A percentile compares a stretch with the other conserved stretches of the same genome.
Evolutionary conservation across 1,140 invertebrate species (phyloP).

Genomic region (Ceratina calcarata): DNA sequence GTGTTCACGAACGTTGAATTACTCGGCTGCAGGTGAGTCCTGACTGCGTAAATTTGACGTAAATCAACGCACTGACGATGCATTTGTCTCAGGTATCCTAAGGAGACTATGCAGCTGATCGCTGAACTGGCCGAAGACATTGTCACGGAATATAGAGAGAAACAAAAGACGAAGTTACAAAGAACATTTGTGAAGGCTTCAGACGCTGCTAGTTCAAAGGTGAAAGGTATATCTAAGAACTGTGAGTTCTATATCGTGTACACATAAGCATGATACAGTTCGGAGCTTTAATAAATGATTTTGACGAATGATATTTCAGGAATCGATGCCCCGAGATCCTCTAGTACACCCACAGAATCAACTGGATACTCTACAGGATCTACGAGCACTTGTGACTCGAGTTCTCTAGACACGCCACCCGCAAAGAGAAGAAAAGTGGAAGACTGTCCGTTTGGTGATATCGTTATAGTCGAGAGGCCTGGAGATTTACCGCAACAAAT

Average conservation of each 20-base stretch:
- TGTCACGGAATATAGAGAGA: constrained; percentile 84
- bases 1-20: constrained; percentile 92
- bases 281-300: neutral
- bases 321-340: constrained; percentile 4
- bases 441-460: constrained; percentile 60
- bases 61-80: neutral
- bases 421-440: constrained; percentile 29
- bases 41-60: neutral
- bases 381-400: neutral
- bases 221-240: constrained; percentile 82
- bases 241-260: constrained; percentile 73
- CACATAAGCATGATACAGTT: neutral
- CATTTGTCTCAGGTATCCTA: constrained; percentile 84
- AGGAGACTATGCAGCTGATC: constrained; percentile 88
- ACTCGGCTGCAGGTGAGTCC: constrained; percentile 87
- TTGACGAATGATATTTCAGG: constrained; percentile 10
- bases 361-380: neutral
- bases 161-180: constrained; percentile 85
- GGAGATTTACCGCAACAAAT: constrained; percentile 65
- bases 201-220: constrained; percentile 88
- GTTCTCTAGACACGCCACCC: neutral
- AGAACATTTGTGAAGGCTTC: constrained; percentile 89
- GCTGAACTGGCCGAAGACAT: constrained; percentile 87
- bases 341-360: neutral
- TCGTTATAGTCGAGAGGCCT: constrained; percentile 72